phyloP scores from a whole-genome alignment of 2,888 invertebrate species.

The Lepidocyrtinus sp. region DNA sequence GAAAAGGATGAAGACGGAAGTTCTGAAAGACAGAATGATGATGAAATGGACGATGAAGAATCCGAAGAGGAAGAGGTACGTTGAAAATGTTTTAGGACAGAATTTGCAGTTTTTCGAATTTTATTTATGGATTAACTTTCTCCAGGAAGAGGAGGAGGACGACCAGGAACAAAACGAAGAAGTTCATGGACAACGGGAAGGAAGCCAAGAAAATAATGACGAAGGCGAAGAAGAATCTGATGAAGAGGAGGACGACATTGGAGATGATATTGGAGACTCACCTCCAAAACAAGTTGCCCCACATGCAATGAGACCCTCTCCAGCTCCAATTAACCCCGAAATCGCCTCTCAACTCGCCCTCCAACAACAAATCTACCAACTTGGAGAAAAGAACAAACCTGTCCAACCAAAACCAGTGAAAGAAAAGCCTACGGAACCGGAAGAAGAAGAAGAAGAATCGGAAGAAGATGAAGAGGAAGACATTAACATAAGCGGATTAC shows the following conservation, averaged over 20 bases:
- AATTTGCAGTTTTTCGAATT: too few relatives aligned
- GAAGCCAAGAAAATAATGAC: not conserved
- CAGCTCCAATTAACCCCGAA: too few relatives aligned
- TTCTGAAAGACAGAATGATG: not conserved
- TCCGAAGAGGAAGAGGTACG: slow-evolving; percentile 23
- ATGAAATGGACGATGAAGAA: slow-evolving; percentile 24
- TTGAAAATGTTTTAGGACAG: not conserved
- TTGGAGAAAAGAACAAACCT: slow-evolving; percentile 14
- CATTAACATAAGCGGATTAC: too few relatives aligned
- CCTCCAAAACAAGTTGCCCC: not conserved
- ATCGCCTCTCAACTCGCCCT: too few relatives aligned
- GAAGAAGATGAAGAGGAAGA: slow-evolving; percentile 25
- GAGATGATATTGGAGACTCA: slow-evolving; percentile 1
- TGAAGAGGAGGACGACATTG: slow-evolving; percentile 26
- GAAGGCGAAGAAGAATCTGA: slow-evolving; percentile 19
- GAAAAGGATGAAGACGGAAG: not conserved
- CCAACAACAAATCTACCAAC: not conserved
- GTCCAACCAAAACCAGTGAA: not conserved
- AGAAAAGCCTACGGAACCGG: too few relatives aligned
- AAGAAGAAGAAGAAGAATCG: not conserved
- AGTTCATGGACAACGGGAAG: not conserved
- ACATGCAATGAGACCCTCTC: too few relatives aligned
- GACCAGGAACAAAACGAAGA: slow-evolving; percentile 23
- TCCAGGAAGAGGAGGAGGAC: slow-evolving; percentile 23
- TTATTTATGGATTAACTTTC: too few relatives aligned